Conservation (phyloP, 2,888 invertebrate species). For the Drosophila longiperda region DNA sequence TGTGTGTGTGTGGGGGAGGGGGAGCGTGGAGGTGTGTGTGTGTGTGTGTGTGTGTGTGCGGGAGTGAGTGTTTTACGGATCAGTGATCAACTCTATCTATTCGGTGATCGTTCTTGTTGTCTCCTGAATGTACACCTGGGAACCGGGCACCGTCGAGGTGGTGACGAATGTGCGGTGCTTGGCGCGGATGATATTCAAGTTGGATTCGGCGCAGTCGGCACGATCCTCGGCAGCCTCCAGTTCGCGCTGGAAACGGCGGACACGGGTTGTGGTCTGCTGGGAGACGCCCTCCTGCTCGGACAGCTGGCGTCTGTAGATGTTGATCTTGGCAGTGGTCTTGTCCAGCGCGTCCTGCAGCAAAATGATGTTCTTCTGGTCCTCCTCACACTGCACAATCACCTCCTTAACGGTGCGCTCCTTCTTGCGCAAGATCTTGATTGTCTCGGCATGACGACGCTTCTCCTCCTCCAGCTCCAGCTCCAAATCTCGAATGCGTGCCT, state of each 20-base stretch:
- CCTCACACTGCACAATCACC: constrained; percentile 97
- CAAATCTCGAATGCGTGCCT: constrained; percentile 96
- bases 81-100: constrained; percentile 68
- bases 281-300: constrained; percentile 97
- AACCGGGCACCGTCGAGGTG: constrained; percentile 96
- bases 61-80: constrained; percentile 27
- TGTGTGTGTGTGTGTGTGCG: constrained; percentile 30
- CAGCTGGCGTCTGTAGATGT: constrained; percentile 97
- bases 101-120: constrained; percentile 88
- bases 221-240: constrained; percentile 98
- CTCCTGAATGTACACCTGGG: constrained; percentile 95
- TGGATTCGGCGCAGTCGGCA: constrained; percentile 97
- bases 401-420: constrained; percentile 99
- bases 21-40: constrained; percentile 20
- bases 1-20: constrained; percentile 24
- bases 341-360: constrained; percentile 96
- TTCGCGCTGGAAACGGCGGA: constrained; percentile 99
- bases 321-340: constrained; percentile 94
- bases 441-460: constrained; percentile 98
- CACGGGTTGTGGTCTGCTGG: constrained; percentile 96
- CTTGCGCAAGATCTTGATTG: constrained; percentile 98
- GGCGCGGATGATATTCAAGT: constrained; percentile 96
- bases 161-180: constrained; percentile 99
- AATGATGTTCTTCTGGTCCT: constrained; percentile 97
- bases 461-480: constrained; percentile 98